Base-by-base conservation (phyloP, 2,113 vertebrate species). In the Forbesichthys papilliferus region DNA sequence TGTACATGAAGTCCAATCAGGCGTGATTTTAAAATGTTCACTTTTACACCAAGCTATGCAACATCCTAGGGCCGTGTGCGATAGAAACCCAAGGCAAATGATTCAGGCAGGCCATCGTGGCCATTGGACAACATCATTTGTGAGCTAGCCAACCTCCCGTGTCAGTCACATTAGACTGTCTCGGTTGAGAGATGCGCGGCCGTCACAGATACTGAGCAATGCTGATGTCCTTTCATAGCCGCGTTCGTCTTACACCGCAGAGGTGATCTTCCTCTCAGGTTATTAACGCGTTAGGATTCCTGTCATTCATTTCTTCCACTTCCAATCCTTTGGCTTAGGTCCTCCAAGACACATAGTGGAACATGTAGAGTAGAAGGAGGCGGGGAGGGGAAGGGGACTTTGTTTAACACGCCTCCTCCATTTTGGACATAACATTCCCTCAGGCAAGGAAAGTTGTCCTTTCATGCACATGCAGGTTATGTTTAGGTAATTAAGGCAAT, bases 71-170 rank as follows among this genome's bases (percentile, higher is more conserved):
- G 69, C 72, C 81, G 70, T 74, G 68, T 48, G 64, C 84, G 81
- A 84, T 78, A 71, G 83, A 86, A 87, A 87, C 87, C 85, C 68
- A 68, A 69, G 79, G 82, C 90, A 88, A 90, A 91, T 91, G 90
- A 88, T 77, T 91, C 85, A 81, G 73, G 78, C 84, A 87, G 88
- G 86, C 82, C 82, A 84, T 80, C 73, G 77, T 16, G 66, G 88
- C 82, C 87, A 83, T 83, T 85, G 87, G 86, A 91, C 88, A 87
- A 89, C 85, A 90, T 91, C 85, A 90, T 91, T 91, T 90, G 87
- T 86, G 90, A 87, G 84, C 84, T 75, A 82, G 80, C 82, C 83
- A 88, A 86, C 86, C 87, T 90, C 83, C 86, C 88, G 81, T 91
- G 88, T 85, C 87, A 80, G 89, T 88, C 87, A 86, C 81, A 91